Conservation (phyloP, 1,140 invertebrate species). For the Phymastichus coffea region DNA sequence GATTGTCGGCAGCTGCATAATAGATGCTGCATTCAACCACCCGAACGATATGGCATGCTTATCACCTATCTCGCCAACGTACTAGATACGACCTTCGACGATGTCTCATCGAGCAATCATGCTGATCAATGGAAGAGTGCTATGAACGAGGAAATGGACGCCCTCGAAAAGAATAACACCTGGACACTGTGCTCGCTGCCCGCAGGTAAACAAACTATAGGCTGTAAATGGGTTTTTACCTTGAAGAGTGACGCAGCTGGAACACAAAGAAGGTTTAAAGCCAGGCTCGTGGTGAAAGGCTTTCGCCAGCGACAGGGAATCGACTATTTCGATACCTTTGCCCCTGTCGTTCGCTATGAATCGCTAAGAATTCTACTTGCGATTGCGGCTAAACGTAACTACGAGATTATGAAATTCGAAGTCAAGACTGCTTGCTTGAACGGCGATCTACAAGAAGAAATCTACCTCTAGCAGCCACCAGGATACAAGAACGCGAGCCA, state of each 20-base stretch:
- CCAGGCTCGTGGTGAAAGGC: slow-evolving; percentile 11
- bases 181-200: background rate
- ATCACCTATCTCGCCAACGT: background rate
- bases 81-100: background rate
- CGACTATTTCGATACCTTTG: slow-evolving; percentile 24
- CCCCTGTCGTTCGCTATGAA: slow-evolving; percentile 20
- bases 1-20: no score
- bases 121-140: background rate
- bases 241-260: background rate
- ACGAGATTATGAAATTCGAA: slow-evolving; percentile 15
- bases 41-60: background rate
- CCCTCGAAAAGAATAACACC: background rate
- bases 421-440: slow-evolving; percentile 24
- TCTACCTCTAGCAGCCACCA: slow-evolving; percentile 17
- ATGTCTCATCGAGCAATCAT: background rate
- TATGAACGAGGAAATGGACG: background rate
- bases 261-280: slow-evolving; percentile 7
- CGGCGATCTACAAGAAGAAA: slow-evolving; percentile 5
- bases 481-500: slow-evolving; percentile 7
- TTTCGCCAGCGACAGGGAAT: slow-evolving; percentile 14
- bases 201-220: background rate
- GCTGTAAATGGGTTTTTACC: slow-evolving; percentile 11
- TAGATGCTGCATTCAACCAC: background rate
- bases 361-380: slow-evolving; percentile 7
- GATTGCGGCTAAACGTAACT: slow-evolving; percentile 3